Evolutionary conservation across 2,888 invertebrate species (phyloP), one percentile per base, ranked within the genome.

Genomic region (Leptopilina syphax): DNA sequence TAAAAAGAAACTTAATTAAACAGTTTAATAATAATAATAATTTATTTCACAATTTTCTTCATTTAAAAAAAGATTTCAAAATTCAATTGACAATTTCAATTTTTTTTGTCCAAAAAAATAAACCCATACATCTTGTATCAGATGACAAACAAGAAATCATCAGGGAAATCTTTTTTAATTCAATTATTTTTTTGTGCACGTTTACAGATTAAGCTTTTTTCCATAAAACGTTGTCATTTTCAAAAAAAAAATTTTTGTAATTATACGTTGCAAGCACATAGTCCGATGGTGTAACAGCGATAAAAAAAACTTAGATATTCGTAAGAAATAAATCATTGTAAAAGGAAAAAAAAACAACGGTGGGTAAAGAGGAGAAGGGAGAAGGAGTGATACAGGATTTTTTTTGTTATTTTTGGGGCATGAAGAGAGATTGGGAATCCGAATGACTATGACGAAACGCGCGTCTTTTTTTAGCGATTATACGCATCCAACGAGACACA

Each of bases 61-160:
- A 3, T 34, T 34, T 2, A 34, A n/a, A 57, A 73, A 57, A 73
- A 73, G 41, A 34, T 41, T 57, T 44, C 50, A 50, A 50, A 50
- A 50, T 50, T 50, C 12, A 12, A 12, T 50, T 50, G 57, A 12
- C 54, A n/a, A 50, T 66, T 68, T 60, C 41, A 65, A 50, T 50
- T 50, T 50, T 50, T 18, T 81, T 81, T 79, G 82, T 10, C 50
- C 82, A 7, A 44, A 85, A 81, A 18, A 34, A 34, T 2, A 34
- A 83, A 87, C 88, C 89, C 88, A 90, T 87, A 90, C 89, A 90
- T 88, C 89, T 90, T 90, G 90, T 88, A 90, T 88, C 87, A 84
- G 83, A 85, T 87, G 86, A 87, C 83, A 44, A 85, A 87, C 86
- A 84, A 87, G 85, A 85, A 83, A 54, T 47, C 13, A 18, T 8